phyloP scores from a whole-genome alignment of 2,797 vertebrate genomes.

The Cryptoblepharus egeriae region DNA sequence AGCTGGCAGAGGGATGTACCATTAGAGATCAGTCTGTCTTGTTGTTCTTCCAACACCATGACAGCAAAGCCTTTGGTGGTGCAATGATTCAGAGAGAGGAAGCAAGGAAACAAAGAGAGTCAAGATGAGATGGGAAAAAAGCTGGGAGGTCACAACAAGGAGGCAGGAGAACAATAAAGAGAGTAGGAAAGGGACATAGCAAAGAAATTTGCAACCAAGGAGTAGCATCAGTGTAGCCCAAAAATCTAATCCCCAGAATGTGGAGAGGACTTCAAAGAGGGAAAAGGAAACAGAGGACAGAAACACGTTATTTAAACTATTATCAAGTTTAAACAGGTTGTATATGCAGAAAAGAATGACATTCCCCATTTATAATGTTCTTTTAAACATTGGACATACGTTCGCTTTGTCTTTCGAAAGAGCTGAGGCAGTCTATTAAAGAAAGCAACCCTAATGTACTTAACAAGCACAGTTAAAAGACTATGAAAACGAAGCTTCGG shows the following conservation, averaged over 20 bases:
- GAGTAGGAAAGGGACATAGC: neutral
- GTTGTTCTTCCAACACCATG: constrained; percentile 47
- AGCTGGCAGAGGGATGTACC: constrained; percentile 44
- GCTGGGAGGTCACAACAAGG: constrained; percentile 29
- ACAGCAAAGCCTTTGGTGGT: constrained; percentile 41
- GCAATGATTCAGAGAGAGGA: constrained; percentile 51
- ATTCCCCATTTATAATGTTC: too few relatives aligned
- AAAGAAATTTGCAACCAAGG: constrained; percentile 24
- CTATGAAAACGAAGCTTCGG: neutral
- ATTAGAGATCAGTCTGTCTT: constrained; percentile 53
- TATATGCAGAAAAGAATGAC: too few relatives aligned
- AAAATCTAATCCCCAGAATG: constrained; percentile 17
- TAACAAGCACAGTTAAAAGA: neutral
- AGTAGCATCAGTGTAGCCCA: constrained; percentile 2
- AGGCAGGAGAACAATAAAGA: neutral
- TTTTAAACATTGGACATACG: neutral
- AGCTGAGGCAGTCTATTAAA: neutral
- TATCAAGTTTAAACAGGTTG: neutral
- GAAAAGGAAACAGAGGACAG: constrained; percentile 14
- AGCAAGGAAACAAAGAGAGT: constrained; percentile 25
- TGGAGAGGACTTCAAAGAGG: constrained; percentile 11
- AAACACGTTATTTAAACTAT: constrained; percentile 6
- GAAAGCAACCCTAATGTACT: neutral
- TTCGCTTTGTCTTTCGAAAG: constrained; percentile 25
- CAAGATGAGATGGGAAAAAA: constrained; percentile 22